These are phyloP conservation scores for Drosophila paracracens DNA, from an alignment of 2,888 invertebrate genomes.

Conservation along the genomic window DNA sequence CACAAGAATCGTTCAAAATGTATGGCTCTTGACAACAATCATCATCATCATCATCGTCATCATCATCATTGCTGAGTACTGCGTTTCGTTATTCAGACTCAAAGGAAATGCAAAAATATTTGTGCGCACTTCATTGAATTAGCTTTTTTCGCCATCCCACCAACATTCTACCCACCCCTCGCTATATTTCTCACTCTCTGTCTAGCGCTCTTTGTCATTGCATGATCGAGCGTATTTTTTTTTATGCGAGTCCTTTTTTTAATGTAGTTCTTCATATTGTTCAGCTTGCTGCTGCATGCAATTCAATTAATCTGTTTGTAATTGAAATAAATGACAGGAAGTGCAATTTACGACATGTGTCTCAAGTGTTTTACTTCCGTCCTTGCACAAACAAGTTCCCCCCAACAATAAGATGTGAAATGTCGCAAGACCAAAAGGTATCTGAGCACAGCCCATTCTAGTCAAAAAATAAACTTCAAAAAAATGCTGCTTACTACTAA, in stretches of 20 bases:
- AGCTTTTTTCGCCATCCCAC: conserved; percentile 34
- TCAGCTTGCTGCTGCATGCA: conserved; percentile 32
- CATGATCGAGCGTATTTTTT: conserved; percentile 31
- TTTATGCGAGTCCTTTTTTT: conserved; percentile 48
- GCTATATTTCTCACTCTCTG: neutral
- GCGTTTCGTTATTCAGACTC: conserved; percentile 44
- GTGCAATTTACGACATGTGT: conserved; percentile 53
- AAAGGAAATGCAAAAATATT: conserved; percentile 61
- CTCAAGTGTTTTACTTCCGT: conserved; percentile 53
- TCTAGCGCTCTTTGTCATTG: conserved; percentile 7
- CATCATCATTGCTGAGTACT: conserved; percentile 15
- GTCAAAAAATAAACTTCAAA: neutral
- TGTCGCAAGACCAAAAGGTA: neutral
- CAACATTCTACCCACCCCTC: conserved; percentile 2
- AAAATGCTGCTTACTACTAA: neutral
- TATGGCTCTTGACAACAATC: conserved; percentile 36
- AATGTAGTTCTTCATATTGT: conserved; percentile 5
- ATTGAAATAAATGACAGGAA: conserved; percentile 79
- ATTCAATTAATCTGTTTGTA: conserved; percentile 56
- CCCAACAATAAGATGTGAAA: conserved; percentile 23
- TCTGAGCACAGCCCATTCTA: neutral
- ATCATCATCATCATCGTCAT: conserved; percentile 3
- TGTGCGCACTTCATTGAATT: conserved; percentile 67
- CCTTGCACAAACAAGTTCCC: conserved; percentile 30
- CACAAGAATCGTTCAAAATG: conserved; percentile 19